A percentile compares a stretch with the other conserved stretches of the same genome.
phyloP scores from a whole-genome alignment of 2,113 vertebrate species.

The Zosterops lateralis region DNA sequence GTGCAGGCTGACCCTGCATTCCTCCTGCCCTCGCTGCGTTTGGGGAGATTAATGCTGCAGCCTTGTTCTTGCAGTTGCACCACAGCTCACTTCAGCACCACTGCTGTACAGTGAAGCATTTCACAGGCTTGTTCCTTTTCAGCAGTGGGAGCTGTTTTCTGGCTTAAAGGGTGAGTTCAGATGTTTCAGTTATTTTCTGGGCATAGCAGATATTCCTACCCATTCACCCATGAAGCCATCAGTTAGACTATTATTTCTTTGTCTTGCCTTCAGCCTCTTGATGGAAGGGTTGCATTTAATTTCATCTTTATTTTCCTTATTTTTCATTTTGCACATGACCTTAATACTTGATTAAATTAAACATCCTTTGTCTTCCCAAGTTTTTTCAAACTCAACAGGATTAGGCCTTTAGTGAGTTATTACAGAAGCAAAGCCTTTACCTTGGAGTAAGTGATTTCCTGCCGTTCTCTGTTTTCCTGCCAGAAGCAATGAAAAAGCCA shows the following conservation, averaged over 20 bases:
- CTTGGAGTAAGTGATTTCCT: not conserved
- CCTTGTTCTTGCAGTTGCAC: not conserved
- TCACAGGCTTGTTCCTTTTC: not conserved
- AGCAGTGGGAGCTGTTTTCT: not conserved
- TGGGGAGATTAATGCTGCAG: not conserved
- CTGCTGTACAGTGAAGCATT: not conserved
- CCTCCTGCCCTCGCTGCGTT: not conserved
- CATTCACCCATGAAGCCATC: not conserved
- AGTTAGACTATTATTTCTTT: not conserved
- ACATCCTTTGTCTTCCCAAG: not conserved
- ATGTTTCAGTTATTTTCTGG: not conserved
- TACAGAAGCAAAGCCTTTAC: not conserved
- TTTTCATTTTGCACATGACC: not conserved
- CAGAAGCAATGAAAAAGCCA: slow-evolving; percentile 25
- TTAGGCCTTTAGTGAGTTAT: slow-evolving; percentile 25
- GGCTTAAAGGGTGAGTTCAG: not conserved
- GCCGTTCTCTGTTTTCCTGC: not conserved
- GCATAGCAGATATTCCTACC: not conserved
- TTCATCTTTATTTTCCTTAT: not conserved
- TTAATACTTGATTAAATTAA: slow-evolving; percentile 33
- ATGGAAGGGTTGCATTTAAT: not conserved
- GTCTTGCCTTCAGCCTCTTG: not conserved
- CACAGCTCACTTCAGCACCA: not conserved
- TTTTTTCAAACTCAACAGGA: not conserved
- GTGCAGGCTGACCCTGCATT: not conserved